These are phyloP conservation scores for Drosophila guanche DNA, from an alignment of 1,140 invertebrate genomes.

Conservation along the genomic window DNA sequence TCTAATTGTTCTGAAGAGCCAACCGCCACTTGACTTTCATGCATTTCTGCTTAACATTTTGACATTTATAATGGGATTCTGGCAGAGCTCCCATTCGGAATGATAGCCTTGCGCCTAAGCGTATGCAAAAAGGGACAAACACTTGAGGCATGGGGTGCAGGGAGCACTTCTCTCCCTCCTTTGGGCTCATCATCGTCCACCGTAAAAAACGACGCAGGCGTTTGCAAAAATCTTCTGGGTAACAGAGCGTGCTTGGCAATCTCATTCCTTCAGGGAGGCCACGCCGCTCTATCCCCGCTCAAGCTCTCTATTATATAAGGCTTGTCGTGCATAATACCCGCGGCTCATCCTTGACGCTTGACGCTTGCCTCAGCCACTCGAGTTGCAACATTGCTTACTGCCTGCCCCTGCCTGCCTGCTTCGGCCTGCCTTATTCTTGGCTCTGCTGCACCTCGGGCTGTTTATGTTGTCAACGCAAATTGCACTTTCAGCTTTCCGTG, in stretches of 20 bases:
- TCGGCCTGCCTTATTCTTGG: conserved; percentile 1
- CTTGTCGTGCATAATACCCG: conserved; percentile 40
- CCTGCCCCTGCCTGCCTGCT: neutral
- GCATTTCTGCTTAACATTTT: conserved; percentile 64
- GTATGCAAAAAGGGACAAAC: conserved; percentile 33
- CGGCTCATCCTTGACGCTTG: conserved; percentile 57
- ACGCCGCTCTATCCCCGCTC: neutral
- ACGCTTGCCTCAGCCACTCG: conserved; percentile 37
- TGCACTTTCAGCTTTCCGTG: conserved; percentile 70
- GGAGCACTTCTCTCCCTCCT: conserved; percentile 16
- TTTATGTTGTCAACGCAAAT: conserved; percentile 70
- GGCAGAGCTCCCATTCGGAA: conserved; percentile 18
- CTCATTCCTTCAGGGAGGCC: conserved; percentile 1
- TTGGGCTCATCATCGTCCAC: conserved; percentile 23
- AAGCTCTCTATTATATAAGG: conserved; percentile 9
- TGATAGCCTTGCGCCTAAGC: conserved; percentile 51
- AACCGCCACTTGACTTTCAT: conserved; percentile 65
- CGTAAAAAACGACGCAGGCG: conserved; percentile 41
- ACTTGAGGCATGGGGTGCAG: neutral
- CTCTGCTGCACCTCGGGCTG: conserved; percentile 19
- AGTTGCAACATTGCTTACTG: conserved; percentile 17
- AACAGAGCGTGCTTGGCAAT: conserved; percentile 36
- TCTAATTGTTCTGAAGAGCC: conserved; percentile 56
- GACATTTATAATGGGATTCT: conserved; percentile 61
- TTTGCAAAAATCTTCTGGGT: conserved; percentile 46